phyloP scores from a whole-genome alignment of 1,140 invertebrate genomes.

The Tetragnatha versicolor region DNA sequence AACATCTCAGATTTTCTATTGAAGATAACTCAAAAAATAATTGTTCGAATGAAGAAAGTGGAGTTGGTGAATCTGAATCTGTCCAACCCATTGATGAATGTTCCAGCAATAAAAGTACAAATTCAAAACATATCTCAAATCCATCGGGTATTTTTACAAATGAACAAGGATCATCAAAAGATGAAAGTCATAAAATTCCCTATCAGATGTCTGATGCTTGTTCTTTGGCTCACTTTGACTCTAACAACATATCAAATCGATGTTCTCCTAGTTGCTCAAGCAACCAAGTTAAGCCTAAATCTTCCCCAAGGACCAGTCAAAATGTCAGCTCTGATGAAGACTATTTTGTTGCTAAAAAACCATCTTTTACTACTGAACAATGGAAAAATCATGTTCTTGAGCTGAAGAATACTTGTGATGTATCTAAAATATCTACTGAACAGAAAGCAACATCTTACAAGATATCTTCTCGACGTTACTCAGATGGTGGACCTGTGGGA shows the following conservation, averaged over 20 bases:
- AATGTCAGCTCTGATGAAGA: constrained; percentile 40
- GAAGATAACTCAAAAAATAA: background rate
- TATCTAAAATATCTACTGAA: background rate
- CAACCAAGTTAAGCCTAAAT: background rate
- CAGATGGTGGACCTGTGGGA: constrained; percentile 15
- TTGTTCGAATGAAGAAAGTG: constrained; percentile 74
- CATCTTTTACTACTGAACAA: constrained; percentile 2
- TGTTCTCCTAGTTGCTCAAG: background rate
- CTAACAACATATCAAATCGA: background rate
- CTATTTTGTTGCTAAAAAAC: constrained; percentile 36
- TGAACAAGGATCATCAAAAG: too few relatives aligned
- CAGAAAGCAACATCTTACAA: background rate
- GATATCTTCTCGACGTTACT: constrained; percentile 21
- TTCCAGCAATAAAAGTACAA: too few relatives aligned
- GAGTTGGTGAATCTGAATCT: constrained; percentile 81
- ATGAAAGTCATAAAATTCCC: too few relatives aligned
- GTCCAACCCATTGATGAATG: constrained; percentile 67
- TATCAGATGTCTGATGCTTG: too few relatives aligned
- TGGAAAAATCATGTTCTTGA: constrained; percentile 15
- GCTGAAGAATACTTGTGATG: constrained; percentile 1
- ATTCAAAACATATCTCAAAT: too few relatives aligned
- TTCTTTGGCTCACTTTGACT: too few relatives aligned
- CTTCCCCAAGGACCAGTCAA: background rate
- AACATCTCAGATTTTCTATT: constrained; percentile 26
- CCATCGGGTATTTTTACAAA: too few relatives aligned